Percentiles rank a stretch among this genome's conserved stretches.
Evolutionary conservation across 2,797 vertebrate genomes (phyloP).

Genomic region (Clamator glandarius): DNA sequence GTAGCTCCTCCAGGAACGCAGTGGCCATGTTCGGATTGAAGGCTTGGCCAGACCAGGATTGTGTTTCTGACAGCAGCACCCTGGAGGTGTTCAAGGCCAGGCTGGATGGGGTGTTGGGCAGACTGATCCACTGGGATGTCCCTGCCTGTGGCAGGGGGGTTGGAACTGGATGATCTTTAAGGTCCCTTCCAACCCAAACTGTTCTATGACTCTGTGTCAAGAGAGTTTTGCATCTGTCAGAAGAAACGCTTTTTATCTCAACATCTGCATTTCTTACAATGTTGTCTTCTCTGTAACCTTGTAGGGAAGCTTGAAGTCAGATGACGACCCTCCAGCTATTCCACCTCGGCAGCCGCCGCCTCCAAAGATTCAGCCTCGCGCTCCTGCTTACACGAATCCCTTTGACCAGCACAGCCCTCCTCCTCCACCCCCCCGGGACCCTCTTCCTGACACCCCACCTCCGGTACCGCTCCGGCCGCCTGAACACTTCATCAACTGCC

Average conservation of each 20-base stretch:
- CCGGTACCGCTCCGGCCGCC: conserved; percentile 90
- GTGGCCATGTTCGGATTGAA: not conserved
- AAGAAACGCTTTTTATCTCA: not conserved
- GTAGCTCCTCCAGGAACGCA: not conserved
- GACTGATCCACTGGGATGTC: no score
- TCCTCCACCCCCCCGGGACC: conserved; percentile 87
- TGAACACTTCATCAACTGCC: conserved; percentile 97
- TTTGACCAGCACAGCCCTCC: conserved; percentile 90
- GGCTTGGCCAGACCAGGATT: not conserved
- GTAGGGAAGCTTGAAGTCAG: conserved; percentile 80
- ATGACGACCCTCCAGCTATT: conserved; percentile 92
- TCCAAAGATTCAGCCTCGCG: conserved; percentile 88
- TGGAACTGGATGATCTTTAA: no score
- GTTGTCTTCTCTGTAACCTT: not conserved
- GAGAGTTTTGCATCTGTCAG: not conserved
- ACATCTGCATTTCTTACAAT: not conserved
- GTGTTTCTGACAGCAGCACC: not conserved
- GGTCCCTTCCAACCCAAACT: no score
- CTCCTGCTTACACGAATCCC: conserved; percentile 77
- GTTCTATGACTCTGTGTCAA: no score
- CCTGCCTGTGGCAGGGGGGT: no score
- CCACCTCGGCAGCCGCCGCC: conserved; percentile 91
- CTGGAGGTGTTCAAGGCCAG: no score
- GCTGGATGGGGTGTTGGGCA: no score
- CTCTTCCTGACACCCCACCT: conserved; percentile 88